Evolutionary conservation across 2,797 vertebrate genomes (phyloP), one percentile per base, ranked within the genome.

Genomic region (Rhabdomys pumilio): DNA sequence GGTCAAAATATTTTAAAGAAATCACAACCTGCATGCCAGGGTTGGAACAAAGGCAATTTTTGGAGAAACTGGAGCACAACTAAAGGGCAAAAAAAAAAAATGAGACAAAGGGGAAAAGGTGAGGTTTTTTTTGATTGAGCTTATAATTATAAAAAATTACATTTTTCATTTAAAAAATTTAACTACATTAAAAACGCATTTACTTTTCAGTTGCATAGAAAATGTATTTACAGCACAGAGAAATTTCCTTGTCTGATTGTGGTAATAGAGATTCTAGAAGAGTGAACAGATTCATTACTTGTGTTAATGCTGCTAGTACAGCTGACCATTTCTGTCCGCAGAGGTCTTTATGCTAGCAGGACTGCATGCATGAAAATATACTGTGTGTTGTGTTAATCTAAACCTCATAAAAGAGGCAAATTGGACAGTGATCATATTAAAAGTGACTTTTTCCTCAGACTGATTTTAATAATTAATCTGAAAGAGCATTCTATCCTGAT

Each of bases 391-490:
- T 22, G 31, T 53, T 93, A 73, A 93, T 89, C 38, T 90, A 91
- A 92, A 41, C 79, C 34, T 1, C 34, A 80, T 14, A 55, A 41
- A 93, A 38, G 92, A 84, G 89, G n/a, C 84, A 93, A 94, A 90
- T 77, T 89, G 61, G 96, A 9, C 50, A 93, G 59, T 69, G 4
- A 92, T 69, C 69, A 4, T 80, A 93, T 75, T 86, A 84, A 65
- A 88, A 81, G n/a, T 20, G 14, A 3, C 55, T 65, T 97, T 94
- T 86, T 38, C 13, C 2, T 92, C 89, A 83, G 17, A 94, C 20
- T 76, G 5, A 93, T 86, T 91, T 96, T 85, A 96, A 90, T 95
- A 95, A 96, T 93, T 79, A 89, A 94, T 84, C 13, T 31, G 26
- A 93, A 93, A 80, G 38, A 75, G 2, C 69, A 3, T 88, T 86